Conservation (phyloP, 2,797 vertebrate genomes). For the Bradypodion ventrale region DNA sequence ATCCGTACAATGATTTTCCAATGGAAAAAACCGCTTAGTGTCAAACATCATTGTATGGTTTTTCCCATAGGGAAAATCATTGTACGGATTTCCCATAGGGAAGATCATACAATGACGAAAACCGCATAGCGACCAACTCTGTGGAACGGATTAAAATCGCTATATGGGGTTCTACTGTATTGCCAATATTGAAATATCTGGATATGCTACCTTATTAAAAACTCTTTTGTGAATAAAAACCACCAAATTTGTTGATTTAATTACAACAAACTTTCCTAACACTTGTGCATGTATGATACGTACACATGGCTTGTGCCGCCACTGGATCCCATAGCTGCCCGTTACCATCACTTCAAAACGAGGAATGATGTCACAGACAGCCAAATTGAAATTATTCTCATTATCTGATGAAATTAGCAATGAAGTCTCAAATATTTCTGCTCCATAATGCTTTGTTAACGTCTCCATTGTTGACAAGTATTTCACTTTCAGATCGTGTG, state of each 20-base stretch:
- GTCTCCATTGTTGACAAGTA: conserved; percentile 95
- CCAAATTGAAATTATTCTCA: conserved; percentile 72
- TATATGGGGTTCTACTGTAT: too few relatives aligned
- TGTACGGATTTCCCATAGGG: too few relatives aligned
- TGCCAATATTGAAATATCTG: neutral
- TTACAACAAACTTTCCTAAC: neutral
- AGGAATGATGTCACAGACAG: conserved; percentile 60
- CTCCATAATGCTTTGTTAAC: conserved; percentile 86
- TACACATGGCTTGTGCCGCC: conserved; percentile 86
- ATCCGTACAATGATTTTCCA: too few relatives aligned
- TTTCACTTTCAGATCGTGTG: conserved; percentile 94
- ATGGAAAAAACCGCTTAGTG: too few relatives aligned
- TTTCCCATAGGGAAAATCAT: too few relatives aligned
- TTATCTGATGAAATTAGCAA: conserved; percentile 85
- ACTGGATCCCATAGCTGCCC: conserved; percentile 89
- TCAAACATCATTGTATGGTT: too few relatives aligned
- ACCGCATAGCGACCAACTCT: too few relatives aligned
- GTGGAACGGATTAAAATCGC: too few relatives aligned
- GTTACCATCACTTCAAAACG: conserved; percentile 85
- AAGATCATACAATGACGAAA: too few relatives aligned
- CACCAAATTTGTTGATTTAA: neutral
- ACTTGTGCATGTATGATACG: conserved; percentile 57
- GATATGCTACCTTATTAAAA: neutral
- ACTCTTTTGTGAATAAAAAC: neutral
- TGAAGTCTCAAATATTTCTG: conserved; percentile 82